Base-by-base conservation (phyloP, 2,113 vertebrate species). In the Turnix velox region DNA sequence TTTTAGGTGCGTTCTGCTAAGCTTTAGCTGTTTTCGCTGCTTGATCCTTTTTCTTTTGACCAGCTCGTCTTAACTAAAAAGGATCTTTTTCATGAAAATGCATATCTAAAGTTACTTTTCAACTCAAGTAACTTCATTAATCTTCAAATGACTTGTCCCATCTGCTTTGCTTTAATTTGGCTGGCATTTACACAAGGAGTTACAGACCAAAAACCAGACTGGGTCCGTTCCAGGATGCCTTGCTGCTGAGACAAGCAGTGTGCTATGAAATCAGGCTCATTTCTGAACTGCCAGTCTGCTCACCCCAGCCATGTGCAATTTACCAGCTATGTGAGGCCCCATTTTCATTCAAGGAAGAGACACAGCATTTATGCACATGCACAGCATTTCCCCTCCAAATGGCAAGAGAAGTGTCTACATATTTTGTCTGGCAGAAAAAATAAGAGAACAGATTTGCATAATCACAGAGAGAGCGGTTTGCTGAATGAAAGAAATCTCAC, bases 161-260 rank as follows among this genome's bases (percentile, higher is more conserved):
- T 97, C 94, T 97, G 95, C 76, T 94, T 87, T 90, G 80, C 78
- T 96, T 96, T 86, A 90, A 94, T 94, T 97, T 97, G 96, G 95
- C 95, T 97, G 90, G 91, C 95, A 95, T 96, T 88, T 94, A 79
- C 88, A 96, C 92, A 92, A 75, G 87, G 91, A 94, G 74, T 73
- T 88, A 76, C 63, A 93, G 51, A 96, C 46, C 63, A 74, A 94
- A 96, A 95, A 87, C 45, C 87, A 95, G 74, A 96, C 69, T 81
- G 93, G 95, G 76, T 59, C 81, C 65, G 13, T 97, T 95, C 84
- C 72, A 82, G 94, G 80, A 89, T 89, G 80, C 87, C 91, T 92
- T 1, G 1, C 58, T 96, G 73, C 92, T 71, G 92, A 96, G 84
- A 93, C 94, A 88, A 94, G 77, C 72, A 89, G 79, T 85, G 87